These are phyloP conservation scores for Cecidostiba fungosa DNA, from an alignment of 2,888 invertebrate genomes.

Conservation along the genomic window DNA sequence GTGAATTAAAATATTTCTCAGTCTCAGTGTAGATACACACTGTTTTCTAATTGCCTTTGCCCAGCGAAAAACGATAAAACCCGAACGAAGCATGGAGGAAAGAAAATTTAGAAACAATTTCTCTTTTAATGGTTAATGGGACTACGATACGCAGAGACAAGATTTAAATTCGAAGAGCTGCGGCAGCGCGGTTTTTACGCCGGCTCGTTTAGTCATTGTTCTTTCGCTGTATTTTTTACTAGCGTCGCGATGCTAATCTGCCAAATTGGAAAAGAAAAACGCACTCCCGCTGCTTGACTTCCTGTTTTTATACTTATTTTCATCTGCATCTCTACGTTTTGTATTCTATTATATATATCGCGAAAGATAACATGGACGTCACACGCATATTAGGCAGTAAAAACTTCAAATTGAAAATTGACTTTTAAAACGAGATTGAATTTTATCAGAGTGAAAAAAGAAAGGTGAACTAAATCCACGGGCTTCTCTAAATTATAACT, in stretches of 20 bases:
- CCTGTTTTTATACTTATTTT: constrained; percentile 38
- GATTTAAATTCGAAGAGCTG: constrained; percentile 46
- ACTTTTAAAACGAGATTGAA: constrained; percentile 5
- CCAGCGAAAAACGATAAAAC: background rate
- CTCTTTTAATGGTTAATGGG: constrained; percentile 31
- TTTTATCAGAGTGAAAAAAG: background rate
- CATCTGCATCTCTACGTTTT: constrained; percentile 45
- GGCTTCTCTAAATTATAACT: background rate
- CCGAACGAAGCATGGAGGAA: background rate
- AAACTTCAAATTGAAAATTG: constrained; percentile 32
- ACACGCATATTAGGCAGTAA: background rate
- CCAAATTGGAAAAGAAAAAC: constrained; percentile 52
- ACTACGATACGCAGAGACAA: constrained; percentile 29
- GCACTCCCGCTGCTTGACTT: background rate
- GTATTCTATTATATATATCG: background rate
- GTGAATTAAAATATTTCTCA: constrained; percentile 17
- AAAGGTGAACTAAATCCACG: background rate
- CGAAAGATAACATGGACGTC: constrained; percentile 31
- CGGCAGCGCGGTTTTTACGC: constrained; percentile 49
- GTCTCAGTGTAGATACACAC: background rate
- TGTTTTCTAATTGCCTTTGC: constrained; percentile 33
- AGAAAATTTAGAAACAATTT: constrained; percentile 11
- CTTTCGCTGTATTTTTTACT: constrained; percentile 45
- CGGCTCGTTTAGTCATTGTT: constrained; percentile 42
- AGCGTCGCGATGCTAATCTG: constrained; percentile 54